Evolutionary conservation across 30 jellyfish, hydroid and myxozoan genomes (phyloP).

Genomic region (Turritopsis dohrnii): DNA sequence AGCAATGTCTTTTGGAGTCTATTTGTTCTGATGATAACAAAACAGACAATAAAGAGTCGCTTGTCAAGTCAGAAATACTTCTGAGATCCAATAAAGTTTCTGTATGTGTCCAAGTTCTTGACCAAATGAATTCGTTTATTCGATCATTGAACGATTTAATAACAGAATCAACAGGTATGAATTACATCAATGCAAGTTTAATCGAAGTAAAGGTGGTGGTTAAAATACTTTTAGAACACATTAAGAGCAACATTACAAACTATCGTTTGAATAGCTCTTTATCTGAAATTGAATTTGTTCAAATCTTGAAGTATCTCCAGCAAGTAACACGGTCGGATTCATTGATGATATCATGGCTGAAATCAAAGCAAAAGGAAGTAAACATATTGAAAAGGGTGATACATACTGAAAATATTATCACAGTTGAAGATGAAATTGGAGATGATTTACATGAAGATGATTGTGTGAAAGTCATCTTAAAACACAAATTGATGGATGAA

Average conservation of each 20-base stretch:
- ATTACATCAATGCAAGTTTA: neutral
- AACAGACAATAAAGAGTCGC: neutral
- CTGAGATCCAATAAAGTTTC: neutral
- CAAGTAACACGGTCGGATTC: neutral
- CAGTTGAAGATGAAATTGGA: neutral
- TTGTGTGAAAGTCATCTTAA: neutral
- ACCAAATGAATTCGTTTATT: neutral
- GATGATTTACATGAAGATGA: neutral
- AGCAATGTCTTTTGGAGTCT: neutral
- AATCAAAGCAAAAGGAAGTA: neutral
- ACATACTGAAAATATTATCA: neutral
- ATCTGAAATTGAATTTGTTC: neutral
- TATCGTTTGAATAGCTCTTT: neutral
- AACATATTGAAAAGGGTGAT: neutral
- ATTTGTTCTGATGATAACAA: neutral
- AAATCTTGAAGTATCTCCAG: neutral
- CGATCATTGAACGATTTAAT: neutral
- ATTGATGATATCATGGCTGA: neutral
- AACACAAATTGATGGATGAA: neutral
- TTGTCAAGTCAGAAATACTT: neutral
- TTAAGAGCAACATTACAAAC: neutral
- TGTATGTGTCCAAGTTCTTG: neutral
- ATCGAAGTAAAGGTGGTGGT: neutral
- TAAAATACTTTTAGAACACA: neutral
- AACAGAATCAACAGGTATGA: neutral